Evolutionary conservation across 2,888 invertebrate genomes (phyloP).

Genomic region (Drosophila anceps): DNA sequence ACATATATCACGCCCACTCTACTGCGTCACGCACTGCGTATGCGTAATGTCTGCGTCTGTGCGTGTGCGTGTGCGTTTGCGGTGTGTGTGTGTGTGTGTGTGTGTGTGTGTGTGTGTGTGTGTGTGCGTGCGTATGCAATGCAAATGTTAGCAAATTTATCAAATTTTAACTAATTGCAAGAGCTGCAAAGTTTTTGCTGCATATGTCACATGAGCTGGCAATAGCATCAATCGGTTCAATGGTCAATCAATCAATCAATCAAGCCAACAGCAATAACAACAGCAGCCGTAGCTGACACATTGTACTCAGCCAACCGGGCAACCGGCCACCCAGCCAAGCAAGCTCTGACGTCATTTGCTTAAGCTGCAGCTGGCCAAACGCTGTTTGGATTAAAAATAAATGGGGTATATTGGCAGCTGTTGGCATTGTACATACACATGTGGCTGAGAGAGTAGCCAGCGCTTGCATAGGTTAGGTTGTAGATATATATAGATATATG

Average conservation of each 20-base stretch:
- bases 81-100: background rate
- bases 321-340: background rate
- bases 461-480: background rate
- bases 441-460: background rate
- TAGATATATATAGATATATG: background rate
- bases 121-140: background rate
- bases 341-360: conserved; percentile 16
- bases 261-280: conserved; percentile 7
- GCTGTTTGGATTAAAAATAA: conserved; percentile 6
- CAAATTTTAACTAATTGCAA: conserved; percentile 32
- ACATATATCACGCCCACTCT: background rate
- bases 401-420: conserved; percentile 6
- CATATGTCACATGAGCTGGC: conserved; percentile 7
- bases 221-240: conserved; percentile 23
- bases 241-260: conserved; percentile 42
- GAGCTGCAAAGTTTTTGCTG: conserved; percentile 13
- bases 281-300: conserved; percentile 13
- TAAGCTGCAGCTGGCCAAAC: conserved; percentile 14
- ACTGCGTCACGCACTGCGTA: conserved; percentile 2
- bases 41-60: conserved; percentile 4
- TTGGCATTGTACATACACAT: background rate
- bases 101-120: background rate
- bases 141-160: conserved; percentile 5
- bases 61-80: conserved; percentile 6
- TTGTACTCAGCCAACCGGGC: conserved; percentile 3